Conservation (phyloP, 1,140 invertebrate genomes). For the Thereuonema tuberculata region DNA sequence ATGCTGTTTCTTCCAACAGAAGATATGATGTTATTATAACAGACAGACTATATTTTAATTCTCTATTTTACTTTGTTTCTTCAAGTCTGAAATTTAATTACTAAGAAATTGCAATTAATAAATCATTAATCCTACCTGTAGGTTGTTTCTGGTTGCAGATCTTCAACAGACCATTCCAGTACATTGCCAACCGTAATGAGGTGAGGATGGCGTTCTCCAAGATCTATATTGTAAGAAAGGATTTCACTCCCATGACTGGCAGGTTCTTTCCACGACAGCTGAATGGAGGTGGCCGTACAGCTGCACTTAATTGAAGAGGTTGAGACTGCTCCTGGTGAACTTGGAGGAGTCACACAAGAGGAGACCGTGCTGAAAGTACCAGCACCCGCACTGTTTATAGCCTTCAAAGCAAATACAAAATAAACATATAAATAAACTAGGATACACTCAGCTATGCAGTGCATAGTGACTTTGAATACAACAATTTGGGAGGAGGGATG, state of each 20-base stretch:
- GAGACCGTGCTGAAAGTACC: constrained; percentile 52
- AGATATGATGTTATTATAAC: too few species aligned
- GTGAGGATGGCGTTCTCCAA: constrained; percentile 43
- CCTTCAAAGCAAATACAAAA: constrained; percentile 37
- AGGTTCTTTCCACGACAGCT: constrained; percentile 56
- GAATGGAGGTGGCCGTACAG: constrained; percentile 48
- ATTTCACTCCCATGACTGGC: constrained; percentile 53
- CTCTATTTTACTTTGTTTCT: constrained; percentile 27
- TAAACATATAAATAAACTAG: constrained; percentile 9
- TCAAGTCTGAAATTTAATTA: background rate
- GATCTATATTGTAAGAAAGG: constrained; percentile 56
- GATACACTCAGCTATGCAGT: background rate
- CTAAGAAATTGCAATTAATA: background rate
- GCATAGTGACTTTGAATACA: too few species aligned
- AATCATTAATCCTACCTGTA: constrained; percentile 35
- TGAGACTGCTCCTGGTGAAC: constrained; percentile 52
- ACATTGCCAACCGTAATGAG: constrained; percentile 39
- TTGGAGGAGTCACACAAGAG: constrained; percentile 49
- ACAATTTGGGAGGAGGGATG: too few species aligned
- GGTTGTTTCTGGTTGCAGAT: constrained; percentile 39
- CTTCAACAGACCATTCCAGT: constrained; percentile 29
- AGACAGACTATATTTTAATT: constrained; percentile 62
- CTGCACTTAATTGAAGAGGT: constrained; percentile 35
- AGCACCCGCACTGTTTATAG: constrained; percentile 57
- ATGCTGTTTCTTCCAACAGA: too few species aligned